A percentile compares a stretch with the other conserved stretches of the same genome.
These are phyloP conservation scores for Metridium senile DNA, from an alignment of 92 coral and sea anemone genomes.

Conservation along the genomic window DNA sequence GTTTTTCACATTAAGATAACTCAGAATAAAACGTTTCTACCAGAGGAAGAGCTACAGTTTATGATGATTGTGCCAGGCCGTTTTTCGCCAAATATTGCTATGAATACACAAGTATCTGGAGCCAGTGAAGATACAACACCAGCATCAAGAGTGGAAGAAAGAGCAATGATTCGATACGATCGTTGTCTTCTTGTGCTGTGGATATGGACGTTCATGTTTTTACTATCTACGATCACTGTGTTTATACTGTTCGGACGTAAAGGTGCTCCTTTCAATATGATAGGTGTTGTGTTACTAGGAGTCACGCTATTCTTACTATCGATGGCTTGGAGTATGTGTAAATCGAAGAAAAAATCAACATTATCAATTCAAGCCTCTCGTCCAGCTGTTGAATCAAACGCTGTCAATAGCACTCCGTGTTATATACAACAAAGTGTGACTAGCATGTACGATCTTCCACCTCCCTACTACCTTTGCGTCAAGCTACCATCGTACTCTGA, in stretches of 20 bases:
- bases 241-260: neutral
- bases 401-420: neutral
- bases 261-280: neutral
- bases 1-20: no score
- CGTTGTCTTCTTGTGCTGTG: neutral
- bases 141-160: no score
- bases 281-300: neutral
- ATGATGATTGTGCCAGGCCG: no score
- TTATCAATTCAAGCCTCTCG: no score
- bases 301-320: neutral
- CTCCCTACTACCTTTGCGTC: neutral
- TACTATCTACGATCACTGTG: neutral
- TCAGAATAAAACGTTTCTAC: no score
- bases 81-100: no score
- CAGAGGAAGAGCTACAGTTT: neutral
- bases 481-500: conserved; percentile 1
- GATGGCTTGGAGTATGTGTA: neutral
- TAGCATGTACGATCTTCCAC: neutral
- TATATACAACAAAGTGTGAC: neutral
- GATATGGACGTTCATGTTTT: neutral
- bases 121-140: no score
- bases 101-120: no score
- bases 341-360: neutral
- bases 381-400: neutral
- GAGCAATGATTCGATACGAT: neutral